Base-by-base conservation (phyloP, 2,888 invertebrate species). In the Drosophila anomelani region DNA sequence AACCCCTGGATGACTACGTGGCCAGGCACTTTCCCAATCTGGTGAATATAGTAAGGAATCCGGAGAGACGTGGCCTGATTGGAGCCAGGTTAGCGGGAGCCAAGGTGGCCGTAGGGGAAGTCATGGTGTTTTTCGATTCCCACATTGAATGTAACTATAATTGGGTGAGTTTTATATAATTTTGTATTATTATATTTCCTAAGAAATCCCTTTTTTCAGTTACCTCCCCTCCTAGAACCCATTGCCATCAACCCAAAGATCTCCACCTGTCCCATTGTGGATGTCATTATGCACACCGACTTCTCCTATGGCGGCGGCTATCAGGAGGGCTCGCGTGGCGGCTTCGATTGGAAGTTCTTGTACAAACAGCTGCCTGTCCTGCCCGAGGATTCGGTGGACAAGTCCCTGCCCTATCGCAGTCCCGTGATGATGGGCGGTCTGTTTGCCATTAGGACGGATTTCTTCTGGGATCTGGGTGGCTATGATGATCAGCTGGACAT, bases 351-450 rank as follows among this genome's bases (percentile, higher is more conserved):
- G 99, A 97, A 98, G 91, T 95, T 99, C 90, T 97, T 95, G 93
- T 99, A 99, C 93, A 90, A 91, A 26, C 83, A 90, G 38, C 98
- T 84, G 98, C 98, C 93, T 96, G 98, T 68, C 94, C 59, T 92
- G 32, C 85, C 91, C 3, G 90, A 90, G 64, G 91, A 92, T 70
- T 61, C 80, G 3, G 61, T 75, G 4, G 89, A 92, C 60, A 80
- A 77, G 7, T 90, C 89, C 0, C 74, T 82, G 39, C 92, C 92
- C 0, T 91, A 88, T 71, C 85, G 96, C 93, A 97, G 97, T 91
- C 99, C 99, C 0, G 96, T 99, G 0, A 99, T 99, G 99, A 98
- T 98, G 72, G 99, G 99, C 13, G 99, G 99, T 0, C 92, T 99
- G 77, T 99, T 99, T 93, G 98, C 99, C 15, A 99, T 99, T 63